Evolutionary conservation across 2,113 vertebrate genomes (phyloP).

Genomic region (Fregata magnificens): DNA sequence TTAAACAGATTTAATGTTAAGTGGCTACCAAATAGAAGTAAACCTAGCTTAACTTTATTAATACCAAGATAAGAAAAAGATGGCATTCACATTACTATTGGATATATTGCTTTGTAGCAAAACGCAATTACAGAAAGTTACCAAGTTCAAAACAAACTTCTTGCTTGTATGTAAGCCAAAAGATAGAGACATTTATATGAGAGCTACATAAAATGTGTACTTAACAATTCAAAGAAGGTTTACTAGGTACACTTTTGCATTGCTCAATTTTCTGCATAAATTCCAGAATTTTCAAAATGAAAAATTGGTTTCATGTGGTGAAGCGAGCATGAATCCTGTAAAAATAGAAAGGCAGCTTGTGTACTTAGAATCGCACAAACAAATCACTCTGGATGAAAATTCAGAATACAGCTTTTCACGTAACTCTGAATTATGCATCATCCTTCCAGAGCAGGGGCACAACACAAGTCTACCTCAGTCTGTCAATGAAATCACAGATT

Average conservation of each 20-base stretch:
- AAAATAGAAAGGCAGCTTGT: constrained; percentile 31
- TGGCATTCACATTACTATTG: not conserved
- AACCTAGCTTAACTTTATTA: not conserved
- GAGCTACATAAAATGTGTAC: not conserved
- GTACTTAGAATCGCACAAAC: constrained; percentile 20
- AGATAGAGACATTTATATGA: not conserved
- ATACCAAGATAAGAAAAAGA: not conserved
- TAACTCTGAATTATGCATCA: not conserved
- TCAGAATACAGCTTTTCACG: not conserved
- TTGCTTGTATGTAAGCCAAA: not conserved
- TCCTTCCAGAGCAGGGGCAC: not conserved
- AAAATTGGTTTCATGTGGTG: not conserved
- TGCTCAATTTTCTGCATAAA: not conserved
- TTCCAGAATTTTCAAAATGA: not conserved
- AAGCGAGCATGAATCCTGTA: constrained; percentile 2
- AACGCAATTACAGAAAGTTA: not conserved
- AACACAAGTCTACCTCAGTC: not conserved
- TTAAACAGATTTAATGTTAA: not conserved
- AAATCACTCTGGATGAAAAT: constrained; percentile 38
- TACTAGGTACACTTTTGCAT: not conserved
- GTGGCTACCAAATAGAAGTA: not conserved
- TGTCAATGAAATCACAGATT: not conserved
- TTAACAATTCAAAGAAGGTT: not conserved
- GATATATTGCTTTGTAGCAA: not conserved
- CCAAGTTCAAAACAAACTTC: not conserved